Conservation (phyloP, 2,113 vertebrate genomes). For the Zootoca vivipara region DNA sequence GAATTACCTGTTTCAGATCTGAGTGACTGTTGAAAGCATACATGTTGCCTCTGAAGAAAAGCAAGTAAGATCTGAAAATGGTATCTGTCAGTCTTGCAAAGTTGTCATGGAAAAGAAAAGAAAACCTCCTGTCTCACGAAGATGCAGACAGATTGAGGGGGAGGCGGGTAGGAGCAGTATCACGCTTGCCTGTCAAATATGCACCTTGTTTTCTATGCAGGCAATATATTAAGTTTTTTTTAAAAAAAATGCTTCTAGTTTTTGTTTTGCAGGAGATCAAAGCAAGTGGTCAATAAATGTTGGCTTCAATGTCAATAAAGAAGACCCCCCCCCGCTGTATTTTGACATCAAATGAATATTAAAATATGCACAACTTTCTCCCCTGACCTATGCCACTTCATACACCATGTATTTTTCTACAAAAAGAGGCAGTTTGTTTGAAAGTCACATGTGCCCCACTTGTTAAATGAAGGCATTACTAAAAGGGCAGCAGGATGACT, state of each 20-base stretch:
- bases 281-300: background rate
- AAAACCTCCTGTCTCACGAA: background rate
- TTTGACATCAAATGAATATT: background rate
- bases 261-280: background rate
- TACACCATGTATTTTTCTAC: background rate
- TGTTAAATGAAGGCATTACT: background rate
- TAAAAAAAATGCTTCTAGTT: background rate
- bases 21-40: slow-evolving; percentile 13
- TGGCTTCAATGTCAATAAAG: background rate
- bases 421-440: background rate
- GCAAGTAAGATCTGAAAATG: background rate
- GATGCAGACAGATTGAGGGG: background rate
- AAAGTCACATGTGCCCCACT: background rate
- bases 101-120: background rate
- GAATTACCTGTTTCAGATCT: slow-evolving; percentile 16
- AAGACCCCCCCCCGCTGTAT: background rate
- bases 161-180: background rate
- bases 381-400: background rate
- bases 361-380: background rate
- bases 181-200: background rate
- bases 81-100: background rate
- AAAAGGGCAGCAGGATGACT: background rate
- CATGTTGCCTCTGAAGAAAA: slow-evolving; percentile 9
- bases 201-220: background rate
- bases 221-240: background rate